Conservation (phyloP, 1,140 invertebrate genomes). For the Trachelipus rathkii region DNA sequence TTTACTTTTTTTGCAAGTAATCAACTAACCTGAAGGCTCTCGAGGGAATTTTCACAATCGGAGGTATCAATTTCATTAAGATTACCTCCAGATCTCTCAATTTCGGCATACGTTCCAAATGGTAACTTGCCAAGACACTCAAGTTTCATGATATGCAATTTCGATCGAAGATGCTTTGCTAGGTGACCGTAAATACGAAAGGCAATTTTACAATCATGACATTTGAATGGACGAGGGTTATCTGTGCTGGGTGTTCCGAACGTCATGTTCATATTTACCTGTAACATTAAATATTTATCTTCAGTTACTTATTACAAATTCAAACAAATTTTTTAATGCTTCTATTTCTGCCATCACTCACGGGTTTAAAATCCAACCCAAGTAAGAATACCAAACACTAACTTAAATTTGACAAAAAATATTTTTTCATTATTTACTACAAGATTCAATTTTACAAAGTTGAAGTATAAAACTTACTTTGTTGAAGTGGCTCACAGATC, state of each 20-base stretch:
- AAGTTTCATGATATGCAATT: constrained; percentile 93
- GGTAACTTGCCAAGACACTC: constrained; percentile 89
- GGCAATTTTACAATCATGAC: constrained; percentile 89
- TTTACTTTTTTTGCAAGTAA: not conserved
- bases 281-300: not conserved
- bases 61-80: constrained; percentile 89
- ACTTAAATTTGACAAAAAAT: too few relatives aligned
- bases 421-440: too few relatives aligned
- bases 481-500: constrained; percentile 83
- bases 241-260: constrained; percentile 76
- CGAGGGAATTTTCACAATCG: constrained; percentile 86
- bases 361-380: too few relatives aligned
- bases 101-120: constrained; percentile 91
- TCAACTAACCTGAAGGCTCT: constrained; percentile 69
- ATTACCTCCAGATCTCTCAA: constrained; percentile 82
- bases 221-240: constrained; percentile 90
- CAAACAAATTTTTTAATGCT: too few relatives aligned
- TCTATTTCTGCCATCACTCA: too few relatives aligned
- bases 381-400: too few relatives aligned
- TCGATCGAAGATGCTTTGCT: constrained; percentile 91
- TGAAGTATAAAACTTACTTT: constrained; percentile 61
- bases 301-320: too few relatives aligned
- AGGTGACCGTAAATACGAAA: constrained; percentile 94
- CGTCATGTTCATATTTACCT: constrained; percentile 69
- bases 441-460: too few relatives aligned